A percentile compares a stretch with the other conserved stretches of the same genome.
These are phyloP conservation scores for Stichopus chloronotus DNA, from an alignment of 35 echinoderm and acorn worm genomes.

Conservation along the genomic window DNA sequence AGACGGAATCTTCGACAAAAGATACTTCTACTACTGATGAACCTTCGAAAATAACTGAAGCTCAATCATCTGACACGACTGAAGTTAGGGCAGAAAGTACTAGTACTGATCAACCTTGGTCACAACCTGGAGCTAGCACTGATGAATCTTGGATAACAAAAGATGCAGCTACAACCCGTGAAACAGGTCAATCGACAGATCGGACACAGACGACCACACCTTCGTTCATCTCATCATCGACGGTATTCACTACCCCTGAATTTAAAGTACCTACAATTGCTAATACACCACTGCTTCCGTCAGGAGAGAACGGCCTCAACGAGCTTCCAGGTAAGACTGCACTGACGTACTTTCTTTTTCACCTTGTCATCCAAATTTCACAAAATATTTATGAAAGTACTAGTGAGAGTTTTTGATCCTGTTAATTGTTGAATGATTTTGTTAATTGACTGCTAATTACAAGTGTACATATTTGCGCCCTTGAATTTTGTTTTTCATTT, in stretches of 20 bases:
- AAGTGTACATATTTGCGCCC: too few relatives aligned
- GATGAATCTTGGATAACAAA: too few relatives aligned
- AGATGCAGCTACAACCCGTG: too few relatives aligned
- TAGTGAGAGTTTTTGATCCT: not conserved
- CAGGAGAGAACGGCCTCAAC: conserved; percentile 3
- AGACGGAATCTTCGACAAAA: too few relatives aligned
- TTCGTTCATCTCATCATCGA: not conserved
- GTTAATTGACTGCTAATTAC: not conserved
- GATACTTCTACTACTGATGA: too few relatives aligned
- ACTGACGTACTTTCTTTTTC: not conserved
- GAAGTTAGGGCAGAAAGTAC: too few relatives aligned
- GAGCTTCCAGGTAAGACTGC: conserved; percentile 22
- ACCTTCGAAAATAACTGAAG: too few relatives aligned
- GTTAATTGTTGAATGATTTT: not conserved
- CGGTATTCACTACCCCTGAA: not conserved
- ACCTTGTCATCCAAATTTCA: not conserved
- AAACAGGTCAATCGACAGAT: too few relatives aligned
- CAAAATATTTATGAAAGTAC: not conserved
- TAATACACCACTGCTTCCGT: conserved; percentile 14
- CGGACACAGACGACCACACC: not conserved
- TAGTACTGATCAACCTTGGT: too few relatives aligned
- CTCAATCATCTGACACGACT: too few relatives aligned
- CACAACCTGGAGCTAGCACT: too few relatives aligned
- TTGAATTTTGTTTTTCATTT: too few relatives aligned
- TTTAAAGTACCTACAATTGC: not conserved